These are phyloP conservation scores for Anarsia innoxiella DNA, from an alignment of 2,888 invertebrate genomes.

Conservation along the genomic window DNA sequence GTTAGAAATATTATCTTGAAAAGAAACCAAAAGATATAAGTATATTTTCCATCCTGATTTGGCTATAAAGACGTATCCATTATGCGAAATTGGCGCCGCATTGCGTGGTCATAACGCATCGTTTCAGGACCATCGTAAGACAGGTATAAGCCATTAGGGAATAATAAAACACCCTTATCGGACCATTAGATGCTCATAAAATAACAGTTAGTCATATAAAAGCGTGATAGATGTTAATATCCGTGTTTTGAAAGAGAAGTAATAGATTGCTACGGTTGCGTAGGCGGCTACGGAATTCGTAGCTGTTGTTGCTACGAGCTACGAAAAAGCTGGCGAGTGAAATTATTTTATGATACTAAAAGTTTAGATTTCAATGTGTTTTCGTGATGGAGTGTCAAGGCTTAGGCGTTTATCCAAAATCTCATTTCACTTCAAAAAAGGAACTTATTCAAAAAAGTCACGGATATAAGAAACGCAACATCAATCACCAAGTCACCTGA, in stretches of 20 bases:
- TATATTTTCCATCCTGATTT: conserved; percentile 31
- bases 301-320: not conserved
- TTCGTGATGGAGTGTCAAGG: too few species aligned
- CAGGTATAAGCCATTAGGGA: conserved; percentile 73
- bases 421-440: too few species aligned
- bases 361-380: too few species aligned
- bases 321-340: too few species aligned
- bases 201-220: conserved; percentile 73
- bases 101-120: conserved; percentile 65
- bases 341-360: too few species aligned
- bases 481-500: conserved; percentile 57
- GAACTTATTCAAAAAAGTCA: too few species aligned
- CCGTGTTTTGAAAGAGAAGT: conserved; percentile 41
- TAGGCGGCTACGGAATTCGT: conserved; percentile 13
- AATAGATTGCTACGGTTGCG: not conserved
- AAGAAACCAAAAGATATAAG: too few species aligned
- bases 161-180: conserved; percentile 73
- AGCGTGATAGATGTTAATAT: conserved; percentile 69
- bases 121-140: conserved; percentile 52
- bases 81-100: conserved; percentile 63
- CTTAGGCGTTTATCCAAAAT: too few species aligned
- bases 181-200: conserved; percentile 71
- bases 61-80: conserved; percentile 62
- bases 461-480: conserved; percentile 29
- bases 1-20: too few species aligned